Conservation (phyloP, 2,113 vertebrate genomes). For the Todiramphus chloris region DNA sequence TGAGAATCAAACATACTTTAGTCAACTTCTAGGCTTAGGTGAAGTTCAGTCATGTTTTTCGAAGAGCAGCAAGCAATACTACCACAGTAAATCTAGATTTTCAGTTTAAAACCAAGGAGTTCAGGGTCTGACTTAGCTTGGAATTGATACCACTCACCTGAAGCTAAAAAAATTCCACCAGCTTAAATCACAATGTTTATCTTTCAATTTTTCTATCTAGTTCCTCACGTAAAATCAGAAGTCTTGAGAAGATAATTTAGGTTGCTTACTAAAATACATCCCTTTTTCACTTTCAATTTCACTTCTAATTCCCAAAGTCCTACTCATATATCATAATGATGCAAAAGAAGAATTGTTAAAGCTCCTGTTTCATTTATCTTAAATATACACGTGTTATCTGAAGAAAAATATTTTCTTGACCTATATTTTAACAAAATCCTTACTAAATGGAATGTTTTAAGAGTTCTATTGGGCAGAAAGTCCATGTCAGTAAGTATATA, state of each 20-base stretch:
- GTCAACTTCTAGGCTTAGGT: not conserved
- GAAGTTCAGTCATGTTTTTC: not conserved
- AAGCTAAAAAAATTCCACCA: not conserved
- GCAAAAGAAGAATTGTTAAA: not conserved
- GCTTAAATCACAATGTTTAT: not conserved
- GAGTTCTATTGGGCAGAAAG: not conserved
- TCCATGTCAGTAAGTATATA: not conserved
- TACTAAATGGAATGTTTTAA: not conserved
- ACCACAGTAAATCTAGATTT: not conserved
- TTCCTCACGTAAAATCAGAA: not conserved
- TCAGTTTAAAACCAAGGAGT: not conserved
- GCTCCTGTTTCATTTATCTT: not conserved
- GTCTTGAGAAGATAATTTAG: not conserved
- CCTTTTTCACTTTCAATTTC: not conserved
- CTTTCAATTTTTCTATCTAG: not conserved
- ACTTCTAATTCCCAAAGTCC: not conserved
- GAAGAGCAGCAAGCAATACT: not conserved
- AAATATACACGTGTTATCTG: not conserved
- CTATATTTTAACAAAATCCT: not conserved
- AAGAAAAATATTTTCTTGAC: not conserved
- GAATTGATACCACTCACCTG: not conserved
- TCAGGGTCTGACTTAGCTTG: not conserved
- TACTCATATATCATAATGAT: not conserved
- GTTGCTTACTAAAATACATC: not conserved
- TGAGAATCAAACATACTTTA: not conserved